Base-by-base conservation (phyloP, 2,888 invertebrate species). In the Perithous albicinctus region DNA sequence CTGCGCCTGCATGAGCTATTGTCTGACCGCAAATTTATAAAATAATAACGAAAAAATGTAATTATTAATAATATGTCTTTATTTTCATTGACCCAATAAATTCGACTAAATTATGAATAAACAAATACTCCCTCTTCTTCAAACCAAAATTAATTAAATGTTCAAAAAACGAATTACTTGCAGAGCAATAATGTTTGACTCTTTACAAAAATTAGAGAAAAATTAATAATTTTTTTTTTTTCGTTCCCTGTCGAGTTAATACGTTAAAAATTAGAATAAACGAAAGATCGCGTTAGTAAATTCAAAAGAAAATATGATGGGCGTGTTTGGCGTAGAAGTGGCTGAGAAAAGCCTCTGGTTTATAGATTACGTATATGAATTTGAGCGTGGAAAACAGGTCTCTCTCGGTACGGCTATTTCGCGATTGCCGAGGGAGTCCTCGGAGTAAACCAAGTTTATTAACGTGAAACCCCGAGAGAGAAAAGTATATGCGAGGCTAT, bases 21-120 rank as follows among this genome's bases (percentile, higher is more conserved):
- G 69, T 75, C 78, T 41, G 67, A 85, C 85, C 85, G 72, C 84
- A 82, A 78, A 73, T 75, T 78, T 76, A 51, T 61, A 12, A 66
- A 43, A 76, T 67, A 8, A 12, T 48, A 23, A 48, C 7, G 29
- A n/a, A 26, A 56, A 56, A 56, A 4, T 56, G 12, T n/a, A n/a
- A n/a, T n/a, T n/a, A n/a, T n/a, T n/a, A n/a, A n/a, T n/a, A n/a
- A n/a, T n/a, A n/a, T n/a, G n/a, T n/a, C n/a, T n/a, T n/a, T n/a
- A 29, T 29, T 29, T 29, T 29, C 5, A 29, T 29, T 29, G 3
- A 5, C 3, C 29, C 5, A 2, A 29, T 29, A 29, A 29, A 29
- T 29, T 29, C n/a, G 29, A 29, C 29, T 29, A 29, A 29, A 29
- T 29, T 29, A 29, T 29, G 2, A 29, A 29, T 29, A 29, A 29